Evolutionary conservation across 1,140 invertebrate species (phyloP), one percentile per base, ranked within the genome.

Genomic region (Zaprionus gabonicus): DNA sequence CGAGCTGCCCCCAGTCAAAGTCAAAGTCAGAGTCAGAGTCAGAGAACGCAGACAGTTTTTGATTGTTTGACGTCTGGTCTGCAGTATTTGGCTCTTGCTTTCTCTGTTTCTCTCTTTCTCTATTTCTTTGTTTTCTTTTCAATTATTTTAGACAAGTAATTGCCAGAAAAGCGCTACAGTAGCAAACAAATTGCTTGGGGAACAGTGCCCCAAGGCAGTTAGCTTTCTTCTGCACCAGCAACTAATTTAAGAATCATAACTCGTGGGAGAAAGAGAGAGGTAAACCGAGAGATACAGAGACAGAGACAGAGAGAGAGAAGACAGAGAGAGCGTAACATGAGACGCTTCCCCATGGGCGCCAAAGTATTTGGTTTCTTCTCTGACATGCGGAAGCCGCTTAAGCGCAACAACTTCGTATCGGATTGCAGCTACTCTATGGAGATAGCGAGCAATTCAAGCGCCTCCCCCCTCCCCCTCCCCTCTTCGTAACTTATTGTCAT

Each of bases 101-200:
- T 20, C 46, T 23, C n/a, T 44, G 1, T 17, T 3, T 9, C 38
- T 65, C 56, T 70, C 15, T 9, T 15, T 65, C 56, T 70, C 15
- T 28, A 25, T 20, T 38, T 67, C 49, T 64, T 62, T 60, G 63
- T 68, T 62, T 49, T 51, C 46, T 53, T 72, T 71, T 66, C 41
- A 74, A 88, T 88, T 88, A 88, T 90, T 88, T 90, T 81, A 85
- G 85, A 84, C 85, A 88, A 88, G 88, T 88, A 88, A 90, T 88
- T 88, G 84, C 81, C 76, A 63, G 64, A 73, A 65, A 67, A 66
- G 55, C 58, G 66, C 71, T 51, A 60, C 63, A 67, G 31, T 34
- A 34, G 31, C 76, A 69, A 62, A 67, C 78, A 80, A 80, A 88
- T 90, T 88, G 84, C 79, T 88, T 85, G 74, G 84, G 84, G 84